Conservation (phyloP, 2,888 invertebrate genomes). For the Taenaris catops region DNA sequence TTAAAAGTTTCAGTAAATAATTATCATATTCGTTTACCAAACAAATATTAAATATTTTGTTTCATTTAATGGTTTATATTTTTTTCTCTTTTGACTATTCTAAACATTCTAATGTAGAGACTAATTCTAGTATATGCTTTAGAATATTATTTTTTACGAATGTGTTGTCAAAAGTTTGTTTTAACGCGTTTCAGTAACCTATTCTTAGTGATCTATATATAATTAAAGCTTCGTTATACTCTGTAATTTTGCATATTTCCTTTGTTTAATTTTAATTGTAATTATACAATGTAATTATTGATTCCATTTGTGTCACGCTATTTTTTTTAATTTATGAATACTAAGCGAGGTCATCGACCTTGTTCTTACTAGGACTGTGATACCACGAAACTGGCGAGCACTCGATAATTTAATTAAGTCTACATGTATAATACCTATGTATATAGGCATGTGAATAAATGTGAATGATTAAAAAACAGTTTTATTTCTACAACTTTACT, state of each 20-base stretch:
- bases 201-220: constrained; percentile 14
- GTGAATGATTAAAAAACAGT: constrained; percentile 33
- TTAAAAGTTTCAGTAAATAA: no score
- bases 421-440: constrained; percentile 45
- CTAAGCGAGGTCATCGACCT: constrained; percentile 15
- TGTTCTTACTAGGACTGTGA: constrained; percentile 50
- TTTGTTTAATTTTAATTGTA: constrained; percentile 17
- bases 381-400: constrained; percentile 56
- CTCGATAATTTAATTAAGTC: constrained; percentile 48
- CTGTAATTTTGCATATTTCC: constrained; percentile 12
- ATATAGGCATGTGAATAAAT: constrained; percentile 54
- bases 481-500: no score
- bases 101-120: no score
- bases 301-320: constrained; percentile 12
- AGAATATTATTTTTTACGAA: no score
- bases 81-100: no score
- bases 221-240: constrained; percentile 17
- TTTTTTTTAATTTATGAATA: constrained; percentile 9
- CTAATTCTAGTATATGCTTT: no score
- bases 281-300: constrained; percentile 17
- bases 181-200: constrained; percentile 15
- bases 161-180: no score
- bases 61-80: no score
- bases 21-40: no score
- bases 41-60: no score